A percentile compares a stretch with the other conserved stretches of the same genome.
These are phyloP conservation scores for Adelges cooleyi DNA, from an alignment of 1,140 invertebrate species.

Conservation along the genomic window DNA sequence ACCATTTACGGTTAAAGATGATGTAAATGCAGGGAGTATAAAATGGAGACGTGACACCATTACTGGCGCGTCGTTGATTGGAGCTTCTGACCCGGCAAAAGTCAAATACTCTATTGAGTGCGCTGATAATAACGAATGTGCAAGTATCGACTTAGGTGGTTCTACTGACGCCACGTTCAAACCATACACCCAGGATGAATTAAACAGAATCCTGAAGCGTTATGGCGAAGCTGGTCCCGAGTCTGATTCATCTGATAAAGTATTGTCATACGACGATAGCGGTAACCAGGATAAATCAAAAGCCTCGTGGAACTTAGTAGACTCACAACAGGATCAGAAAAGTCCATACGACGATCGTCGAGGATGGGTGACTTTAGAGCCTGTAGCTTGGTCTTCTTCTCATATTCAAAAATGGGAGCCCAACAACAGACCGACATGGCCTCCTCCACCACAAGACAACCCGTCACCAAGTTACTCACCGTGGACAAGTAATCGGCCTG, in stretches of 20 bases:
- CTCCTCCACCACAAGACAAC: slow-evolving; percentile 31
- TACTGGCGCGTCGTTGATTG: slow-evolving; percentile 7
- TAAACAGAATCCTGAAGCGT: slow-evolving; percentile 34
- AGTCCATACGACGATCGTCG: slow-evolving; percentile 53
- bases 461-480: background rate
- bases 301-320: slow-evolving; percentile 37
- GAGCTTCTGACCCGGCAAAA: slow-evolving; percentile 10
- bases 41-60: slow-evolving; percentile 23
- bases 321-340: slow-evolving; percentile 38
- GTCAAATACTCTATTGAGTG: slow-evolving; percentile 22
- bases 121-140: slow-evolving; percentile 18
- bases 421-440: slow-evolving; percentile 39
- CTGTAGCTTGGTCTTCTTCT: slow-evolving; percentile 63
- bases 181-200: slow-evolving; percentile 35
- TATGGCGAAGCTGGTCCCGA: slow-evolving; percentile 32
- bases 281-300: slow-evolving; percentile 35
- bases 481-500: background rate
- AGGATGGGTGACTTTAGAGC: slow-evolving; percentile 64
- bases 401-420: slow-evolving; percentile 66
- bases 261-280: slow-evolving; percentile 29
- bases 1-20: slow-evolving; percentile 5
- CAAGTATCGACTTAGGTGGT: background rate
- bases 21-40: slow-evolving; percentile 2
- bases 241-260: slow-evolving; percentile 32
- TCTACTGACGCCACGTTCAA: slow-evolving; percentile 33